Percentiles rank a stretch among this genome's conserved stretches.
Evolutionary conservation across 2,113 vertebrate species (phyloP).

Genomic region (Spheniscus mendiculus): DNA sequence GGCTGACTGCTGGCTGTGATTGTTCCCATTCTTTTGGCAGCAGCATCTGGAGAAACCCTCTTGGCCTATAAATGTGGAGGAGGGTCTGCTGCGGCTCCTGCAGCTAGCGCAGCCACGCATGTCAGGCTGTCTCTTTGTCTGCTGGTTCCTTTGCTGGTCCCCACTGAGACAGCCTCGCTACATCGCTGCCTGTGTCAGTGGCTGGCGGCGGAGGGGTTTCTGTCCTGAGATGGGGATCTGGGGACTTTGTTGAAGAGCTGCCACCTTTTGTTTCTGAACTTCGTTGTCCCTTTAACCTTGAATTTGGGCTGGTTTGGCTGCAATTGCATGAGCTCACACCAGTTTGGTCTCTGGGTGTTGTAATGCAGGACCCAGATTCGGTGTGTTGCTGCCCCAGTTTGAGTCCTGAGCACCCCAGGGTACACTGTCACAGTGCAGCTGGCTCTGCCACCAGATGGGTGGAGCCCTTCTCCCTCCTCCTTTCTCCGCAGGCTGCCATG

Average conservation of each 20-base stretch:
- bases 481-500: accelerated
- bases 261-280: accelerated
- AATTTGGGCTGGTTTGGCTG: neutral
- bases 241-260: neutral
- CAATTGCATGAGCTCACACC: neutral
- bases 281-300: neutral
- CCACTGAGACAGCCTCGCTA: accelerated
- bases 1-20: neutral
- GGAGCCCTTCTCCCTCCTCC: neutral
- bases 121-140: neutral
- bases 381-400: accelerated
- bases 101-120: neutral
- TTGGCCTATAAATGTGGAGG: neutral
- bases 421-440: neutral
- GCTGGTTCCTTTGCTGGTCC: neutral
- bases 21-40: neutral
- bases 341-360: no score
- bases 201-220: neutral
- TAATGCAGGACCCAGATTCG: neutral
- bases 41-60: neutral
- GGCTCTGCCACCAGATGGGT: accelerated
- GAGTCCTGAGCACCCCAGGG: neutral
- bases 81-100: neutral
- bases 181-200: neutral
- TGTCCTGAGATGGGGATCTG: neutral